Evolutionary conservation across 2,113 vertebrate genomes (phyloP).

Genomic region (Spermophilus dauricus): DNA sequence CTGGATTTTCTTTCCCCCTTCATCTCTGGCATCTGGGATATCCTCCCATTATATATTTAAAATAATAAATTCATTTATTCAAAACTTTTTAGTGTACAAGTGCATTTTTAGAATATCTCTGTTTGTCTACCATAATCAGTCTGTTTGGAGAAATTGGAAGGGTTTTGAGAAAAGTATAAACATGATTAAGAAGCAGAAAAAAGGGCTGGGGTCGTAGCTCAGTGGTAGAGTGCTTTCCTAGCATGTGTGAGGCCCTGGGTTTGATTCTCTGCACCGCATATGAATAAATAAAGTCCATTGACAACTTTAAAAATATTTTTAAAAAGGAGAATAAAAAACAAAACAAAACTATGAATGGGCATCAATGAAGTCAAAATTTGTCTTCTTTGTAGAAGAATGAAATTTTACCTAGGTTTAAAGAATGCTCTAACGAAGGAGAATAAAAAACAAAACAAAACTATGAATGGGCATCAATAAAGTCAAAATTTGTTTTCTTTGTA

Average conservation of each 20-base stretch:
- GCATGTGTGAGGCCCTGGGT: too few species aligned
- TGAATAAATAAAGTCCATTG: too few species aligned
- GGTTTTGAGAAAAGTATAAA: not conserved
- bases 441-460: not conserved
- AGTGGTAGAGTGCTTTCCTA: too few species aligned
- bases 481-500: not conserved
- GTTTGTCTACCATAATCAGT: not conserved
- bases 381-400: not conserved
- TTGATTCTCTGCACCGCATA: too few species aligned
- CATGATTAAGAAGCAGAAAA: not conserved
- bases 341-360: not conserved
- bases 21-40: not conserved
- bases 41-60: not conserved
- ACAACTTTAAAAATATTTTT: too few species aligned
- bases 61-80: not conserved
- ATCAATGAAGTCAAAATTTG: not conserved
- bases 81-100: not conserved
- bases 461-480: not conserved
- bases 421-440: not conserved
- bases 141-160: not conserved
- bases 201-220: too few species aligned
- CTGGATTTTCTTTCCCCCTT: not conserved
- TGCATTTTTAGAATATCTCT: constrained; percentile 5
- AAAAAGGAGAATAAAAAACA: too few species aligned
- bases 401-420: not conserved